Conservation (phyloP, 2,113 vertebrate species). For the Glaucomys volans region DNA sequence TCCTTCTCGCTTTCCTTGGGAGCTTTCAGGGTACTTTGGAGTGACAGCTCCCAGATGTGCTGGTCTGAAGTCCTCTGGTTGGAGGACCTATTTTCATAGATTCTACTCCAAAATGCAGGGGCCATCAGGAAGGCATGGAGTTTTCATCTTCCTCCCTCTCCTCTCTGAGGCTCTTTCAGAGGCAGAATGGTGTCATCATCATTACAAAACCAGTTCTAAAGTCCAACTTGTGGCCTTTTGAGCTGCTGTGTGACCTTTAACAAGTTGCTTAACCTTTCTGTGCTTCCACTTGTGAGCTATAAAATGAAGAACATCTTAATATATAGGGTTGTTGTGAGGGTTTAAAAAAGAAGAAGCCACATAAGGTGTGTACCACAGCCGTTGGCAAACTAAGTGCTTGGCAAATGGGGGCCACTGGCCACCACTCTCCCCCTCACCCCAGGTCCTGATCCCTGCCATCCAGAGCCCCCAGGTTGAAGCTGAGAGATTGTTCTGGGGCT, state of each 20-base stretch:
- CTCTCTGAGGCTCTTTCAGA: background rate
- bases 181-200: background rate
- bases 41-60: background rate
- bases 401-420: background rate
- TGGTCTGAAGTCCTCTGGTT: background rate
- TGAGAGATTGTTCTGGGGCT: background rate
- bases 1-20: background rate
- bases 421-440: background rate
- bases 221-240: background rate
- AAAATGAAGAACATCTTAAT: background rate
- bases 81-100: background rate
- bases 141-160: background rate
- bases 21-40: background rate
- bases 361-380: background rate
- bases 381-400: background rate
- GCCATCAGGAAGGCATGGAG: background rate
- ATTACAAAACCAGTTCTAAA: background rate
- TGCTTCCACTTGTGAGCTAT: background rate
- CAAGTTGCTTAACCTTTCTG: constrained; percentile 33
- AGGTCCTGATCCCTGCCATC: background rate
- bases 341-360: constrained; percentile 5
- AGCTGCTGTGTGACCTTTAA: constrained; percentile 37
- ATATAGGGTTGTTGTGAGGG: background rate
- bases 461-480: background rate
- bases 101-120: background rate